phyloP scores from a whole-genome alignment of 2,113 vertebrate species.

The Rhinichthys klamathensis region DNA sequence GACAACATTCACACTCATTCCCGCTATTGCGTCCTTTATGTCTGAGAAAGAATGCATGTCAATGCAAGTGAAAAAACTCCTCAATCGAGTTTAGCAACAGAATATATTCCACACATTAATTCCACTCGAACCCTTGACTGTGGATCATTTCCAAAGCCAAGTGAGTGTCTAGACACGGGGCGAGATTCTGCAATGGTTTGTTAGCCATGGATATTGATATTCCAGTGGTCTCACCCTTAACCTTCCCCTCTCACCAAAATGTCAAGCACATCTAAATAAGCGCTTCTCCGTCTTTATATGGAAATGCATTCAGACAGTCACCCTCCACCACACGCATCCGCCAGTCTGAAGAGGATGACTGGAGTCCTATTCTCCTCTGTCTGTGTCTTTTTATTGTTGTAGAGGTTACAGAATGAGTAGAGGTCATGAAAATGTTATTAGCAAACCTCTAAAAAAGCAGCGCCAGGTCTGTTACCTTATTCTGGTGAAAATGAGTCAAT shows the following conservation, averaged over 20 bases:
- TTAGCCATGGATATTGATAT: conserved; percentile 62
- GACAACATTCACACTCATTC: neutral
- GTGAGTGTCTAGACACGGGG: conserved; percentile 49
- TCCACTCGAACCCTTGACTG: conserved; percentile 39
- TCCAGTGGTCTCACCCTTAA: conserved; percentile 57
- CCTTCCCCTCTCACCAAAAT: conserved; percentile 68
- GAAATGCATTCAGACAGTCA: conserved; percentile 71
- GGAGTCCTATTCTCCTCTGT: neutral
- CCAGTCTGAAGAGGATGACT: conserved; percentile 45
- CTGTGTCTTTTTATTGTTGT: conserved; percentile 35
- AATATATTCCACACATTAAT: conserved; percentile 37
- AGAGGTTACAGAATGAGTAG: conserved; percentile 47
- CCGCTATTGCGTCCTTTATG: neutral
- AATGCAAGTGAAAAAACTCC: neutral
- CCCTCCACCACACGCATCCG: conserved; percentile 39
- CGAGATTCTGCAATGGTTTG: conserved; percentile 60
- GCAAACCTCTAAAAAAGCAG: conserved; percentile 44
- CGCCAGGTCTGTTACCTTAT: neutral
- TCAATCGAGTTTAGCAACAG: no score
- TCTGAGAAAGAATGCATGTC: neutral
- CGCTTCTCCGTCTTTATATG: conserved; percentile 66
- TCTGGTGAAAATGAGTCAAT: conserved; percentile 46
- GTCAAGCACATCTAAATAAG: conserved; percentile 73
- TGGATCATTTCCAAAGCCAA: conserved; percentile 47
- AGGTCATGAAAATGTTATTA: conserved; percentile 69